These are phyloP conservation scores for Pteria penguin DNA, from an alignment of 2,888 invertebrate species.

Conservation along the genomic window DNA sequence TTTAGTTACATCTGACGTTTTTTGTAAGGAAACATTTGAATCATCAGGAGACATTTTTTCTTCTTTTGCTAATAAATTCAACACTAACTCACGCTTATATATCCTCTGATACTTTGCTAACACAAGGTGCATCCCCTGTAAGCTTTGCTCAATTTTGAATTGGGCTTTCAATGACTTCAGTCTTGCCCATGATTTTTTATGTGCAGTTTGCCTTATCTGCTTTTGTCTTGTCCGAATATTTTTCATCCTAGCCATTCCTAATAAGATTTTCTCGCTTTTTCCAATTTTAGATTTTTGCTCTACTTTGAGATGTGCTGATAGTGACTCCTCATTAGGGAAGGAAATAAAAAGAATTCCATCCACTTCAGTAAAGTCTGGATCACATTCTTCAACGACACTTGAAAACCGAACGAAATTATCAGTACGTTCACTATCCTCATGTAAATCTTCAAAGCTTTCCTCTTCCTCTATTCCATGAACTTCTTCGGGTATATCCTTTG, in stretches of 20 bases:
- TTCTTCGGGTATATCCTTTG: constrained; percentile 5
- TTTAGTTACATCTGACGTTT: constrained; percentile 71
- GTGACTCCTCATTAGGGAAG: constrained; percentile 64
- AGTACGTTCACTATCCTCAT: not conserved
- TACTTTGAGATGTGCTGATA: constrained; percentile 68
- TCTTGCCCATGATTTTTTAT: constrained; percentile 42
- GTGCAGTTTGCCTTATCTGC: constrained; percentile 27
- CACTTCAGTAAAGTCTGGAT: constrained; percentile 74
- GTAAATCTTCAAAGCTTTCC: not conserved
- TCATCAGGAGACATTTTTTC: constrained; percentile 33
- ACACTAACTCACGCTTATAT: constrained; percentile 60
- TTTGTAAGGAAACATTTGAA: constrained; percentile 45
- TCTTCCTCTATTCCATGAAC: not conserved
- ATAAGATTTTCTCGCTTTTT: constrained; percentile 54
- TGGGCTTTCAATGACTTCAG: constrained; percentile 51
- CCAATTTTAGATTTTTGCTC: constrained; percentile 64
- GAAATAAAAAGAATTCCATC: constrained; percentile 73
- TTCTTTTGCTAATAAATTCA: constrained; percentile 40
- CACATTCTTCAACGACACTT: constrained; percentile 36
- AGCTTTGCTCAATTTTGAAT: constrained; percentile 58
- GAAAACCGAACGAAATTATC: not conserved
- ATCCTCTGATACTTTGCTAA: constrained; percentile 67
- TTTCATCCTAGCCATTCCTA: constrained; percentile 57
- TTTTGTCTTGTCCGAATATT: constrained; percentile 30
- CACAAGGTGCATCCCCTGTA: constrained; percentile 69